Conservation (phyloP, 2,888 invertebrate species). For the Catocala fraxini region DNA sequence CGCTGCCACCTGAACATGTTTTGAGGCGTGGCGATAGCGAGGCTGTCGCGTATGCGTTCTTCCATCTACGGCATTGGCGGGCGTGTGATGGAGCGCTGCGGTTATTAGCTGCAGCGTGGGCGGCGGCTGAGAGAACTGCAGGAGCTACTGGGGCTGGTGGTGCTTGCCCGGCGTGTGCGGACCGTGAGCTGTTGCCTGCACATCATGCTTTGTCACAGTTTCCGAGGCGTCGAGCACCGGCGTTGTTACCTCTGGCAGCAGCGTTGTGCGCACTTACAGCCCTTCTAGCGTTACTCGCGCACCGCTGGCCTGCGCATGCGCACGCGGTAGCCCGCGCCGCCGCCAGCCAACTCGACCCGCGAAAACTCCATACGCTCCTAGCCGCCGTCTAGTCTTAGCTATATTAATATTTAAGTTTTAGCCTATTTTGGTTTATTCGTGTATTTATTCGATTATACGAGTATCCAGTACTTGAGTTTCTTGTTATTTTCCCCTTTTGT, state of each 20-base stretch:
- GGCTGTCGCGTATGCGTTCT: constrained; percentile 98
- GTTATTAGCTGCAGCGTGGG: constrained; percentile 95
- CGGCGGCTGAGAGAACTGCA: constrained; percentile 87
- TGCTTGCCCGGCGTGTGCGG: constrained; percentile 96
- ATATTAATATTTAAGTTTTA: too few relatives aligned
- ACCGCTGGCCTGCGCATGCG: constrained; percentile 63
- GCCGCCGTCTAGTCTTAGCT: constrained; percentile 39
- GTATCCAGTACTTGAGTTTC: too few relatives aligned
- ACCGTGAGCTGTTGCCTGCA: constrained; percentile 93
- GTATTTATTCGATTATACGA: too few relatives aligned
- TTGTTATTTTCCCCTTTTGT: too few relatives aligned
- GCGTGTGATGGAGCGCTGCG: constrained; percentile 97
- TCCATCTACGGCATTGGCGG: constrained; percentile 98
- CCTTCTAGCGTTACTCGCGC: constrained; percentile 90
- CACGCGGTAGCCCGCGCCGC: constrained; percentile 55
- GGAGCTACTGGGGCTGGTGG: constrained; percentile 91
- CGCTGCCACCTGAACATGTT: constrained; percentile 98
- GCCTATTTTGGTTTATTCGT: too few relatives aligned
- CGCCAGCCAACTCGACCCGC: constrained; percentile 49
- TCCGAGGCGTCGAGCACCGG: constrained; percentile 92
- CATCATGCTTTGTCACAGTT: constrained; percentile 95
- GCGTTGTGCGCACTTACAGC: constrained; percentile 89
- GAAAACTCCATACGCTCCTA: constrained; percentile 56
- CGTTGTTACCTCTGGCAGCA: constrained; percentile 95
- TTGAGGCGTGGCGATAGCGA: constrained; percentile 98